Base-by-base conservation (phyloP, 2,888 invertebrate species). In the Autographa gamma region DNA sequence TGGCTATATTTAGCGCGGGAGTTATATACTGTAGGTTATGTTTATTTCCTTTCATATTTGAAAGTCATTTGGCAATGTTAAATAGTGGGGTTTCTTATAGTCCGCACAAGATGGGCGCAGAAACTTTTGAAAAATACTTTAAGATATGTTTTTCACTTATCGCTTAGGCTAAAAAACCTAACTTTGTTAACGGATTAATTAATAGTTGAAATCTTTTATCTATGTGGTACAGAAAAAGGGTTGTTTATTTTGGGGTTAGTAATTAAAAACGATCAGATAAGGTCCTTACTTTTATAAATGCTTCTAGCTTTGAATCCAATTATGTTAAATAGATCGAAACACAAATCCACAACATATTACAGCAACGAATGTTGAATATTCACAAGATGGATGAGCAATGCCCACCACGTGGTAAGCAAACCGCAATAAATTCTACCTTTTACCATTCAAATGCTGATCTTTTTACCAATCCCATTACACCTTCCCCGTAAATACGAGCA, bases 391-490 rank as follows among this genome's bases (percentile, higher is more conserved):
- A 48, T 6, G 16, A n/a, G n/a, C 16, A 6, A 16, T n/a, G n/a
- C 6, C 7, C 6, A 48, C 48, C 48, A 48, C 48, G 48, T 48
- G 48, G 48, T 48, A 3, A 56, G 19, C 11, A 8, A 2, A 56
- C 19, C 19, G 3, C 54, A 13, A 25, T 19, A 56, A 54, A 56
- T 56, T 19, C 54, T 16, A 32, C 32, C 31, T 59, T 31, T 32
- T 16, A 32, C 32, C 56, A 31, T 58, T 25, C 25, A 32, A 25
- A 32, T 32, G 7, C 14, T 16, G 6, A 32, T 59, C 59, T 32
- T n/a, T 31, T 32, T 31, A 32, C 31, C 16, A 19, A 58, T 19
- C 18, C 60, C 60, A 54, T 59, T 69, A 31, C 60, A 66, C 69
- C 11, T n/a, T 11, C 16, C 19, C 52, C 34, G 34, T 54, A 19